Base-by-base conservation (phyloP, 2,113 vertebrate genomes). In the Osmerus eperlanus region DNA sequence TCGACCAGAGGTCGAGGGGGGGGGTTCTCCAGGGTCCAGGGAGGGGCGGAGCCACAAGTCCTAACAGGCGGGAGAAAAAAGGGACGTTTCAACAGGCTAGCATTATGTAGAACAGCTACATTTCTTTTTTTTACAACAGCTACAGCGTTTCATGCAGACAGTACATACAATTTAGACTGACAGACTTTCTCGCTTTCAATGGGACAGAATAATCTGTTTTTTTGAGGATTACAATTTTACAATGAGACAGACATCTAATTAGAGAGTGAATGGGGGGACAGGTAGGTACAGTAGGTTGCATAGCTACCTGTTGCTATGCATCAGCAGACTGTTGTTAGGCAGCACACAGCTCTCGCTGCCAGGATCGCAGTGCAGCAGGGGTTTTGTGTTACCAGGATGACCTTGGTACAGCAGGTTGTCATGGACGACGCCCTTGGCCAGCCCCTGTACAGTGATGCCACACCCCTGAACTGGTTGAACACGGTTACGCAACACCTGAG, bases 361-460 rank as follows among this genome's bases (percentile, higher is more conserved):
- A 68, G 91, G 25, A 83, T 90, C 74, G 78, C 73, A 86, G 68
- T 92, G 91, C 36, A 96, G 87, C 70, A 94, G 89, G 18, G 86
- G 84, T 83, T 94, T 96, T 23, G 81, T 85, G 79, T 84, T 90
- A 60, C 87, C 89, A 19, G 90, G 81, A 73, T 90, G 92, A n/a
- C 94, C 93, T 84, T 96, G 94, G 85, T 94, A 98, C 84, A 97
- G 90, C 60, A 94, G 79, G 75, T 97, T 98, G 81, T 96, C 94
- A 72, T 95, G 92, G 41, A 97, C 90, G n/a, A 92, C 72, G 36
- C 93, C 95, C 84, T 92, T 94, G 36, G 92, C 91, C 18, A 90
- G 86, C 70, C 94, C 93, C 21, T 91, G 87, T n/a, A 97, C 85
- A 0, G 91, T 91, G 18, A 97, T 94, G 53, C 93, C 93, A 14